Evolutionary conservation across 2,888 invertebrate genomes (phyloP), one percentile per base, ranked within the genome.

Genomic region (Drosophila formosana): DNA sequence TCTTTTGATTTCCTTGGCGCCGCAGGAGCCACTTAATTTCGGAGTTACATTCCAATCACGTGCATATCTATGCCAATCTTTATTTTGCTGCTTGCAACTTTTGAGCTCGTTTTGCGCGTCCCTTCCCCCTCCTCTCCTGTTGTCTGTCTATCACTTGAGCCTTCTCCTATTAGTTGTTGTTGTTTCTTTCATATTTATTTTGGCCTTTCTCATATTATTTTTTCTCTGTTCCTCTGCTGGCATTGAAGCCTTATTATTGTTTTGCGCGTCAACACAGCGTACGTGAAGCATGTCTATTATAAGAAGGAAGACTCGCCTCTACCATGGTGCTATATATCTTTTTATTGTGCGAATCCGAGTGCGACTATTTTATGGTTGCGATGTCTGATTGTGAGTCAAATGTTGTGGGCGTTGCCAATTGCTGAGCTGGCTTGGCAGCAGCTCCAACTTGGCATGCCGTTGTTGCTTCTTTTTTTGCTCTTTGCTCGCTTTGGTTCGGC

Each of bases 1-100:
- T 80, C 67, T 49, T 63, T 47, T 52, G 50, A 63, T 47, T 65
- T 56, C 57, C 67, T 64, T 74, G 73, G 67, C 86, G 80, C 87
- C 85, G 67, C 74, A 74, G 75, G 75, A 78, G 82, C 73, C 77
- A 88, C 88, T 88, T 85, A 83, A 88, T 87, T 81, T 78, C 77
- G 71, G 72, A 77, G 77, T 89, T 84, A 81, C 81, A 89, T 89
- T 89, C 89, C 79, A 80, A 84, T 90, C 90, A 90, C 89, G 90
- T 89, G 74, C 78, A 74, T 80, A 78, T 81, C 81, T 72, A 67
- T 72, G 82, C 79, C 85, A 78, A 84, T 88, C 80, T 85, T 82
- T 82, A 80, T 85, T 74, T 75, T 64, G 80, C 64, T 62, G 76
- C 72, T 72, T 73, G 66, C 75, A 83, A 81, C 72, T 87, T 84